phyloP scores from a whole-genome alignment of 2,797 vertebrate species.

The Podargus strigoides region DNA sequence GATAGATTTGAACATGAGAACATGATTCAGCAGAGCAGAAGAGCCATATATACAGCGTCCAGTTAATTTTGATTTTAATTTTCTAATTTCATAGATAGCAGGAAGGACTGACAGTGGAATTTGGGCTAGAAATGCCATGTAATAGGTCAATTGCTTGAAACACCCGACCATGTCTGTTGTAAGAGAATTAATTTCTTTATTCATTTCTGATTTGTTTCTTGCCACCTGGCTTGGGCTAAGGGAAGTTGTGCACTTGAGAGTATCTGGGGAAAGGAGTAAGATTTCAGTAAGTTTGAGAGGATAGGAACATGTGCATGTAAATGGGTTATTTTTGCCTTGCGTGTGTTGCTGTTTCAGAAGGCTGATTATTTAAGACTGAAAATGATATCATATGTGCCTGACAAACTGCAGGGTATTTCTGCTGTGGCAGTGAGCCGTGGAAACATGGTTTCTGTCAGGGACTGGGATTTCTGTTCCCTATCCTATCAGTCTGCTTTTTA shows the following conservation, averaged over 20 bases:
- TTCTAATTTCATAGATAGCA: not conserved
- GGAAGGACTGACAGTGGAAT: not conserved
- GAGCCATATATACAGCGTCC: not conserved
- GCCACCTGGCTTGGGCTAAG: not conserved
- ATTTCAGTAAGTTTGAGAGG: not conserved
- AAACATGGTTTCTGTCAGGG: not conserved
- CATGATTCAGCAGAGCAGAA: not conserved
- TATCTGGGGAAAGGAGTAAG: not conserved
- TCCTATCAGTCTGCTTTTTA: not conserved
- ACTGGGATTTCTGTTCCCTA: not conserved
- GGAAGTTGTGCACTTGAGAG: not conserved
- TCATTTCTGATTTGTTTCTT: not conserved
- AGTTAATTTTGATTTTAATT: not conserved
- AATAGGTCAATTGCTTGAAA: not conserved
- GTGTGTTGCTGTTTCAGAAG: not conserved
- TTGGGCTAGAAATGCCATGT: not conserved
- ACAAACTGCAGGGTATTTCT: not conserved
- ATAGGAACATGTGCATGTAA: not conserved
- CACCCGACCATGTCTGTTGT: not conserved
- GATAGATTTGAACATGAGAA: not conserved
- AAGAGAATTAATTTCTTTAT: not conserved
- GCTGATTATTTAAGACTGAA: not conserved
- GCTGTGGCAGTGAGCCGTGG: not conserved
- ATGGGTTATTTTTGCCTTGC: not conserved
- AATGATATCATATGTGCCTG: not conserved